Base-by-base conservation (phyloP, 2,888 invertebrate genomes). In the Diogma glabrata region DNA sequence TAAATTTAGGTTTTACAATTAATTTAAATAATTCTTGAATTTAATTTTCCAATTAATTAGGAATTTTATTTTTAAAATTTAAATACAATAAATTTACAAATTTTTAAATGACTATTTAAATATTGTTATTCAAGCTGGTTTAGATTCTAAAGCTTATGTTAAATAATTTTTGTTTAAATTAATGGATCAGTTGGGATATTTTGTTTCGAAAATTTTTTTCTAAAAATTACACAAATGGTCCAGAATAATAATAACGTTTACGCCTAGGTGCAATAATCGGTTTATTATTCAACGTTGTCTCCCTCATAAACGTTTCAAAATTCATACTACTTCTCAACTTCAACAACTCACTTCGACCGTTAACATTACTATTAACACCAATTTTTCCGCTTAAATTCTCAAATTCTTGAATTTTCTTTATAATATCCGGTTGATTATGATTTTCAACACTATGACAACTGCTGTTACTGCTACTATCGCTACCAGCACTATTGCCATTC, bases 221-320 rank as follows among this genome's bases (percentile, higher is more conserved):
- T n/a, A n/a, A n/a, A n/a, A n/a, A n/a, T n/a, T 49, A 69, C 54
- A 69, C 68, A 58, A 68, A 69, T 26, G 69, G 69, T 45, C 67
- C 69, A 24, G 67, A 63, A 54, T 67, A 69, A 55, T 67, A 69
- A 52, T 68, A 65, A 57, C 68, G 68, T 5, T 67, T 61, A 58
- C 67, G 67, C 52, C 64, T 61, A 30, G 67, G 68, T 59, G 28
- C 19, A 28, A 48, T 30, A 30, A 67, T 60, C 26, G 69, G 67
- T 56, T 70, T 70, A 28, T 63, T 63, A 54, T 64, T 65, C 51
- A 66, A 52, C 4, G 65, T 67, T 0, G 66, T 63, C 19, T 64
- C 63, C 47, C 67, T 67, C 20, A 70, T 65, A 53, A 69, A 69
- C 50, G 54, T 46, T 54, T 59, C 33, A 56, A 51, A 51, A 52